Percentiles rank a stretch among this genome's conserved stretches.
These are phyloP conservation scores for Jordanella pulchra DNA, from an alignment of 2,797 vertebrate species.

Conservation along the genomic window DNA sequence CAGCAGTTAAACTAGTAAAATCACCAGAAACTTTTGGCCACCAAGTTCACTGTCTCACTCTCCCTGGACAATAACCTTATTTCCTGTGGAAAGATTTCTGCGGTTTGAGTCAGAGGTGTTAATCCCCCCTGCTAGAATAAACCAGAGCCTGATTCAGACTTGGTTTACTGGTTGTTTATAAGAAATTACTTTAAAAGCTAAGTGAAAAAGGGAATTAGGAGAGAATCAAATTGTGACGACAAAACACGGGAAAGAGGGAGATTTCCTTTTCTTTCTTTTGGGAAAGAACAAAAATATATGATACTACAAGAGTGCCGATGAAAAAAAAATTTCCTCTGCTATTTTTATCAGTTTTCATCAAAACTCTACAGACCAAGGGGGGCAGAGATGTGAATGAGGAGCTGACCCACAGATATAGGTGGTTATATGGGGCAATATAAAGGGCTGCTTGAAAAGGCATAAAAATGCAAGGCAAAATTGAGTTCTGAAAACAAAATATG, in stretches of 20 bases:
- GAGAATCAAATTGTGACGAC: conserved; percentile 5
- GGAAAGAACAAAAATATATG: neutral
- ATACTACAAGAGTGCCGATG: neutral
- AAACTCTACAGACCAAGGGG: conserved; percentile 12
- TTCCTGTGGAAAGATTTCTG: neutral
- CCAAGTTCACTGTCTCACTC: neutral
- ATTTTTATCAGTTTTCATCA: conserved; percentile 26
- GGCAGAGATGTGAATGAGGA: conserved; percentile 18
- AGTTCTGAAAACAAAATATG: conserved; percentile 59
- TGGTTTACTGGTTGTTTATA: neutral
- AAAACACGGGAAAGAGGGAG: neutral
- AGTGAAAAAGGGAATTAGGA: too few species aligned
- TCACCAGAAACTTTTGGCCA: conserved; percentile 20
- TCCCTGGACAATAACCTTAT: conserved; percentile 9
- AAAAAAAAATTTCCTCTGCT: conserved; percentile 29
- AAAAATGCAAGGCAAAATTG: conserved; percentile 88
- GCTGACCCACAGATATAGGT: conserved; percentile 54
- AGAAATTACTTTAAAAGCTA: neutral
- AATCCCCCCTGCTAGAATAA: neutral
- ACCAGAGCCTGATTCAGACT: neutral
- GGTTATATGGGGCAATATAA: conserved; percentile 47
- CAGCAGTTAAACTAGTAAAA: conserved; percentile 18
- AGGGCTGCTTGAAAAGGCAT: conserved; percentile 69
- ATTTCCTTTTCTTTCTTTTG: neutral
- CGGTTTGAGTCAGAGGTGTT: neutral